A percentile compares a stretch with the other conserved stretches of the same genome.
phyloP scores from a whole-genome alignment of 1,140 invertebrate genomes.

The Pogonomyrmex californicus region DNA sequence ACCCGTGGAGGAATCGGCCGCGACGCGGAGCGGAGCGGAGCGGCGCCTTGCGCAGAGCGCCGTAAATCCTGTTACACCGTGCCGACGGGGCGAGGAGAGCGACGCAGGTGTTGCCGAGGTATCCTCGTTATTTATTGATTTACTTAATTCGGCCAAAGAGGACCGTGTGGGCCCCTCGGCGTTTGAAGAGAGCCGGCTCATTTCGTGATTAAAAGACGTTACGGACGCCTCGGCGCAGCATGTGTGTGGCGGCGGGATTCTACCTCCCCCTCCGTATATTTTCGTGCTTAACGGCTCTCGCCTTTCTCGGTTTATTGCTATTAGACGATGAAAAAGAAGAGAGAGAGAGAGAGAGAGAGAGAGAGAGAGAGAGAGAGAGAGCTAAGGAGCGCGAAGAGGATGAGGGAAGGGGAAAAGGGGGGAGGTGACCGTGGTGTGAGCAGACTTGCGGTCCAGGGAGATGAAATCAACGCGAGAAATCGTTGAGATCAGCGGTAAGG shows the following conservation, averaged over 20 bases:
- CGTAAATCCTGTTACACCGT: constrained; percentile 75
- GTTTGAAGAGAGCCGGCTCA: constrained; percentile 83
- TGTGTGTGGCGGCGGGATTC: constrained; percentile 82
- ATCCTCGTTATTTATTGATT: constrained; percentile 87
- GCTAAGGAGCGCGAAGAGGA: neutral
- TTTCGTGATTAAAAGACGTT: constrained; percentile 87
- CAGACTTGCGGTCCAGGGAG: constrained; percentile 20
- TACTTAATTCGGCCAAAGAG: constrained; percentile 86
- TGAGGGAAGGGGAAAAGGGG: neutral
- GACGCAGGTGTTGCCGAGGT: constrained; percentile 83
- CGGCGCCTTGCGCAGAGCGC: constrained; percentile 67
- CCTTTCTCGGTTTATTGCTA: constrained; percentile 83
- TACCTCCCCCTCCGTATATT: constrained; percentile 77
- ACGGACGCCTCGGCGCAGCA: constrained; percentile 84
- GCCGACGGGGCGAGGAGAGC: constrained; percentile 74
- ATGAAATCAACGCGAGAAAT: constrained; percentile 56
- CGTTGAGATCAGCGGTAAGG: constrained; percentile 32
- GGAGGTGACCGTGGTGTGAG: constrained; percentile 1
- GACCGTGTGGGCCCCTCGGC: constrained; percentile 79
- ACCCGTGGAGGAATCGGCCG: constrained; percentile 57
- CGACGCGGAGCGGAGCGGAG: constrained; percentile 58
- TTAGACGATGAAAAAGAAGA: constrained; percentile 69
- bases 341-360: constrained; percentile 9
- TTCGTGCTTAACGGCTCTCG: constrained; percentile 85
- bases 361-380: neutral